Evolutionary conservation across 2,888 invertebrate genomes (phyloP), one percentile per base, ranked within the genome.

Genomic region (Sceliomorpha sp.): DNA sequence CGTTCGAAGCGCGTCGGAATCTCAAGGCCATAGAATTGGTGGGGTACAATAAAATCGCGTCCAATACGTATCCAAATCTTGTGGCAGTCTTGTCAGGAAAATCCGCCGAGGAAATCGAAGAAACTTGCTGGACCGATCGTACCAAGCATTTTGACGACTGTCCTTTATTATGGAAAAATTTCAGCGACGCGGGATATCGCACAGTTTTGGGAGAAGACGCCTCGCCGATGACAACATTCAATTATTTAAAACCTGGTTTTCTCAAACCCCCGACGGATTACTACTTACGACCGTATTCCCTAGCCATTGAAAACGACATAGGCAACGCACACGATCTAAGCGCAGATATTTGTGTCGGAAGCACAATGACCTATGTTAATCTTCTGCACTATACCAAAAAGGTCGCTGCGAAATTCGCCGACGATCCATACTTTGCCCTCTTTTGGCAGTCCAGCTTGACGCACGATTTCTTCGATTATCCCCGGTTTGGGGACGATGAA

Each of bases 31-130:
- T 95, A 45, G 96, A 96, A 83, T 90, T 98, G 83, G 88, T 94
- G 73, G 98, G 98, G 2, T 97, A 96, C 87, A 97, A 95, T 84
- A 98, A 98, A 90, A 94, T 98, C 5, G 98, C 93, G 1, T 98
- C 98, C 87, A 98, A 98, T 86, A 98, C 98, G 0, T 97, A 95
- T 84, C 96, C 97, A 0, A 98, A 98, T 87, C 86, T 98, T 60
- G 91, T 95, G 4, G 95, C 98, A 0, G 91, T 96, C 68, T 89
- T 97, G 7, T 92, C 93, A 1, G 97, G 97, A 0, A 84, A 93
- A 34, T 91, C 90, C 32, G 92, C 92, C 17, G 89, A 89, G 0
- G 94, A 96, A 78, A 85, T 96, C 37, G 88, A 89, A 55, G 90
- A 88, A 0, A 93, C 93, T 77, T 96, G 96, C 80, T 92, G 93